Base-by-base conservation (phyloP, 92 coral and sea anemone species). In the Desmophyllum pertusum region DNA sequence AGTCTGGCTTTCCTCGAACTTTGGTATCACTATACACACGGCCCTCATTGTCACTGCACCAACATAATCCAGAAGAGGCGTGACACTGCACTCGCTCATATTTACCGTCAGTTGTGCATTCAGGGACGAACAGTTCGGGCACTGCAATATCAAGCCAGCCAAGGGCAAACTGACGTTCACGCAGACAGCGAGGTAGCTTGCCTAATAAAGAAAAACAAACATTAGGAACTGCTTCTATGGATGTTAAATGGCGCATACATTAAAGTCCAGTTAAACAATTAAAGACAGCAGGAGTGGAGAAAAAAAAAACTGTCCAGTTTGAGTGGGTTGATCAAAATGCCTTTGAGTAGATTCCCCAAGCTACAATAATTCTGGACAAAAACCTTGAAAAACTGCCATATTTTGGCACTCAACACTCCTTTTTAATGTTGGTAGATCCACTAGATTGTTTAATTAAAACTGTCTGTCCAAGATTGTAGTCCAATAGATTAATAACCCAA, bases 11-110 rank as follows among this genome's bases (percentile, higher is more conserved):
- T 52, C 95, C 98, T 37, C 79, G 86, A n/a, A 91, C 93, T 35
- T 91, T 88, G 6, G 93, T 89, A 31, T 81, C 91, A 81, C 88
- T 75, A 53, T 87, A 78, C 55, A 81, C 93, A 55, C 81, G 90
- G 25, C 98, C 98, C 77, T 84, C 86, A 5, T 79, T 88, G 75
- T 91, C 95, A 48, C 87, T 94, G 75, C 98, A 94, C 98, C 98
- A 94, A 55, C 98, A 94, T 63, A 55, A 81, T 5, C 95, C 93
- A 29, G 94, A 84, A 7, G 84, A 64, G 53, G 70, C 65, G 71
- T 91, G 89, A 45, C 98, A 94, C 83, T 94, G 98, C 15, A 89
- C 87, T 10, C 59, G 79, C 57, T 94, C 98, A 68, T 91, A 94
- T 52, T 88, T 80, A 21, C 98, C 98, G 38, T 91, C 93, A 5